Conservation (phyloP, 53 echinoderm and acorn worm genomes). For the Holothuria scabra region DNA sequence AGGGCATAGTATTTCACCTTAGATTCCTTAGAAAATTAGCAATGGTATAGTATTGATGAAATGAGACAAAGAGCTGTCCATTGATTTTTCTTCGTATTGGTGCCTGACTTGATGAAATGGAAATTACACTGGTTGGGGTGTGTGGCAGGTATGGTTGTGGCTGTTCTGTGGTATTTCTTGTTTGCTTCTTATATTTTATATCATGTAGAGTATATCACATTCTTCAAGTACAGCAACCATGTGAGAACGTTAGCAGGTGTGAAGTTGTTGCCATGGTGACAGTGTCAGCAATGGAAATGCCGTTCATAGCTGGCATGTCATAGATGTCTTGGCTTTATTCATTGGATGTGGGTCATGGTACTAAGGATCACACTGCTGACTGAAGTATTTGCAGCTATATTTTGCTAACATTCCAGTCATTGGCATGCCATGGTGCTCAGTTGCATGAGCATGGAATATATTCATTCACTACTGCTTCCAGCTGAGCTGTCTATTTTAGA, state of each 20-base stretch:
- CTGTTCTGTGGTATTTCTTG: too few relatives aligned
- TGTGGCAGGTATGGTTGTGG: too few relatives aligned
- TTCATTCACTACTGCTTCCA: constrained; percentile 17
- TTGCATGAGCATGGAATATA: too few relatives aligned
- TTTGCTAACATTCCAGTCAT: constrained; percentile 38
- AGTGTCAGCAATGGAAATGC: constrained; percentile 44
- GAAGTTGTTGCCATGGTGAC: constrained; percentile 39
- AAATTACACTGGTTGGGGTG: too few relatives aligned
- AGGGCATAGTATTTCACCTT: too few relatives aligned
- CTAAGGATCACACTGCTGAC: constrained; percentile 9
- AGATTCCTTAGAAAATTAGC: too few relatives aligned
- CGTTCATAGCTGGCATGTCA: constrained; percentile 50
- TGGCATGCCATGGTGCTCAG: neutral
- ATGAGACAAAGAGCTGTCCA: too few relatives aligned
- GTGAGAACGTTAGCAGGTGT: constrained; percentile 57
- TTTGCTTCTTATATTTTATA: too few relatives aligned
- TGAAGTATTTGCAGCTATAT: constrained; percentile 23
- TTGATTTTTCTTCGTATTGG: too few relatives aligned
- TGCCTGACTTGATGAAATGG: too few relatives aligned
- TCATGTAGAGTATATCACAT: neutral
- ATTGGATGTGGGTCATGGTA: constrained; percentile 42
- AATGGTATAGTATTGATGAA: too few relatives aligned
- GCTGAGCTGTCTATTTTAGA: constrained; percentile 42
- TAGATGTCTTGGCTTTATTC: constrained; percentile 34
- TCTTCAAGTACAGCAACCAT: neutral